A percentile compares a stretch with the other conserved stretches of the same genome.
These are phyloP conservation scores for Myotis myotis DNA, from an alignment of 2,797 vertebrate genomes.

Conservation along the genomic window DNA sequence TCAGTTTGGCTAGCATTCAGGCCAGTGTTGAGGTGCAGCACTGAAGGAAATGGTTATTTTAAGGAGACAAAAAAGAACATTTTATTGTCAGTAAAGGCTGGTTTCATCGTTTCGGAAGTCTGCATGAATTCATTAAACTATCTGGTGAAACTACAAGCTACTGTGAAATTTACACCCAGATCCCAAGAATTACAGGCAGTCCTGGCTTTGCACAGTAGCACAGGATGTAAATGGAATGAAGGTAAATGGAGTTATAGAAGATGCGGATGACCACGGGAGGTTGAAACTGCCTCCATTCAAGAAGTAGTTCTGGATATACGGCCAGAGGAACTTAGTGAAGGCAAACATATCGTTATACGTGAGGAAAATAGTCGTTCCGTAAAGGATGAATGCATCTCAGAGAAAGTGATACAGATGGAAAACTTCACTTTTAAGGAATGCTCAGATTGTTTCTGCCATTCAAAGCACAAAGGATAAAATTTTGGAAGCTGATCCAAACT, in stretches of 20 bases:
- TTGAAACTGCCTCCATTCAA: not conserved
- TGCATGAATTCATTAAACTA: not conserved
- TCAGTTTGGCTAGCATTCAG: not conserved
- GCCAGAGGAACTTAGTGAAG: not conserved
- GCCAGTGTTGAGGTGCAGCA: not conserved
- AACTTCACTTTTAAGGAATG: not conserved
- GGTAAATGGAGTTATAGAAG: not conserved
- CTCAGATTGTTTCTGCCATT: not conserved
- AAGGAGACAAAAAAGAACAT: not conserved
- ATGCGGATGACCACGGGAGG: not conserved
- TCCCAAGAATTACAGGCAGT: not conserved
- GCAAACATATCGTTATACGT: not conserved
- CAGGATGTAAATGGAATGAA: not conserved
- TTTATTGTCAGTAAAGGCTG: not conserved
- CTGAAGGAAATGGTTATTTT: not conserved
- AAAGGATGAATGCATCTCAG: not conserved
- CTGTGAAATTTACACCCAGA: not conserved
- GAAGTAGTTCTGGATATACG: not conserved
- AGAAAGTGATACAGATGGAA: not conserved
- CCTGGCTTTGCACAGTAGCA: not conserved
- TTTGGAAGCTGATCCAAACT: not conserved
- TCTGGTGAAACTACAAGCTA: not conserved
- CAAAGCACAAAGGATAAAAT: not conserved
- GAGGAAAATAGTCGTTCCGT: not conserved
- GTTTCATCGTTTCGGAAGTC: not conserved